These are phyloP conservation scores for Agrochola circellaris DNA, from an alignment of 2,888 invertebrate genomes.

Conservation along the genomic window DNA sequence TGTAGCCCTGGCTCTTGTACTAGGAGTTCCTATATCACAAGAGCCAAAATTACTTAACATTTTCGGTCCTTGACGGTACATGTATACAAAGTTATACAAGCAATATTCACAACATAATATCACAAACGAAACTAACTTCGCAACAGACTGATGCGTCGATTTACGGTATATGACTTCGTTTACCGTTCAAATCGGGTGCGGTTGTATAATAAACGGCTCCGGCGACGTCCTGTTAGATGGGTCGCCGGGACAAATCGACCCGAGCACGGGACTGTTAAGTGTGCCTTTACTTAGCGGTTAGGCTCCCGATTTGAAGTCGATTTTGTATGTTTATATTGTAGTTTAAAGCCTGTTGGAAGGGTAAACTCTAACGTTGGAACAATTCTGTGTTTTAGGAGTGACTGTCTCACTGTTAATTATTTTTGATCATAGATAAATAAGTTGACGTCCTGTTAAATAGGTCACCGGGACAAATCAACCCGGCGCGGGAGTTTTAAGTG, in stretches of 20 bases:
- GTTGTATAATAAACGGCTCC: constrained; percentile 67
- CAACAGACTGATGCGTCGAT: constrained; percentile 55
- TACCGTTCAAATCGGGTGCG: constrained; percentile 71
- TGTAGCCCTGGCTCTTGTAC: no score
- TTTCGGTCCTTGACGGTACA: not conserved
- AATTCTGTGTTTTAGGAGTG: no score
- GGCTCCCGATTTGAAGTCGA: constrained; percentile 31
- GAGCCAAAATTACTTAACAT: no score
- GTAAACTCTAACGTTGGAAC: not conserved
- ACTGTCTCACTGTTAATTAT: no score
- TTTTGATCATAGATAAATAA: no score
- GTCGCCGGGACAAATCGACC: constrained; percentile 59
- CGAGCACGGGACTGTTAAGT: constrained; percentile 39
- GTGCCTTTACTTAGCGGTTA: constrained; percentile 37
- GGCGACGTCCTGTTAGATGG: constrained; percentile 52
- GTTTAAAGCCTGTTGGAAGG: constrained; percentile 7
- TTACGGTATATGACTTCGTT: constrained; percentile 69
- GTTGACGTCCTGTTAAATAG: constrained; percentile 44
- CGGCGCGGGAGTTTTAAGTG: constrained; percentile 41
- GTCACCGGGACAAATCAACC: constrained; percentile 56
- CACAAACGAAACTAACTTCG: constrained; percentile 7
- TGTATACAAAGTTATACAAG: not conserved
- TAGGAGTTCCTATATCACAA: no score
- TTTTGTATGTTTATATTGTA: constrained; percentile 27
- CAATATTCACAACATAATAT: constrained; percentile 6